These are phyloP conservation scores for Schizopygopsis pylzovi DNA, from an alignment of 2,797 vertebrate species.

Conservation along the genomic window DNA sequence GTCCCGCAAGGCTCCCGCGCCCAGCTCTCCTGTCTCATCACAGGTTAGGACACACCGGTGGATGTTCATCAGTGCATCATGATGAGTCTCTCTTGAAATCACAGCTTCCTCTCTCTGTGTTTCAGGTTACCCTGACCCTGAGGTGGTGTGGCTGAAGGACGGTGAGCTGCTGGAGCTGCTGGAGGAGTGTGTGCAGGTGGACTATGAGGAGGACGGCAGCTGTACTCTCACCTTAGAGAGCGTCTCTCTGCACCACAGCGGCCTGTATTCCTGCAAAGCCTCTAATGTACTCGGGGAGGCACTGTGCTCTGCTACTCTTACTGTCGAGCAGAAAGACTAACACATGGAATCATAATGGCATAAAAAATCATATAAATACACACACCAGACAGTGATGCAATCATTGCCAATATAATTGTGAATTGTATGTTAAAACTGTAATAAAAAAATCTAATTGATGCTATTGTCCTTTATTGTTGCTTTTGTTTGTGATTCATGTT, in stretches of 20 bases:
- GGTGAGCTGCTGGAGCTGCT: slow-evolving; percentile 74
- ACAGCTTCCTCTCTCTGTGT: neutral
- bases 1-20: slow-evolving; percentile 66
- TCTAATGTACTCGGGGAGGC: slow-evolving; percentile 73
- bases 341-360: neutral
- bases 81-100: neutral
- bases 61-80: neutral
- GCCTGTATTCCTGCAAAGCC: slow-evolving; percentile 79
- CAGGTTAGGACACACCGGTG: slow-evolving; percentile 67
- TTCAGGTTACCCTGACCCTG: slow-evolving; percentile 83
- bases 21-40: slow-evolving; percentile 76
- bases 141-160: slow-evolving; percentile 81
- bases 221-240: slow-evolving; percentile 75
- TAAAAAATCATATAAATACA: neutral
- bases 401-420: neutral
- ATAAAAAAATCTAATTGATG: neutral
- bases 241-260: slow-evolving; percentile 63
- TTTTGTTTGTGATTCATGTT: neutral
- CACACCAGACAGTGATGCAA: neutral
- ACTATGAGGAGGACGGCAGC: slow-evolving; percentile 80
- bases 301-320: slow-evolving; percentile 69
- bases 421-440: slow-evolving; percentile 11
- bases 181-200: slow-evolving; percentile 71
- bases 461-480: neutral
- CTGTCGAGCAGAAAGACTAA: slow-evolving; percentile 51